Base-by-base conservation (phyloP, 2,888 invertebrate species). In the Tyria jacobaeae region DNA sequence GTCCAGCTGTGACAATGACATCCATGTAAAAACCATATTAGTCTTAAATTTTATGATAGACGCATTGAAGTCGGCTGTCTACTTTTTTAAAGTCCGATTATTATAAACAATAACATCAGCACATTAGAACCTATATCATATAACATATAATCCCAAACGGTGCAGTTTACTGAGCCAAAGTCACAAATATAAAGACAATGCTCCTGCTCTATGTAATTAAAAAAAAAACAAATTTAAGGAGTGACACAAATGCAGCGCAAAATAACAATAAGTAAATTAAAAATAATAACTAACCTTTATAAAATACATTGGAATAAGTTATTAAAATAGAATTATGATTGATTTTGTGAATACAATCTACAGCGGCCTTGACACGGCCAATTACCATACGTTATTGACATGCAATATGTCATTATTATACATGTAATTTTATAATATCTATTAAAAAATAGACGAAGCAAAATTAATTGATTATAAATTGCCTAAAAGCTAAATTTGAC, bases 281-380 rank as follows among this genome's bases (percentile, higher is more conserved):
- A 10, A 44, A 44, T 21, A 44, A 44, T 6, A 51, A 2, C 21
- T 15, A 34, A 41, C 50, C 57, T 57, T 58, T 34, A 58, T 24
- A 21, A 9, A 15, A 37, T 2, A 27, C 10, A 24, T 34, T 7
- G n/a, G 17, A 41, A n/a, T 51, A 14, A 24, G 44, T 34, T 21
- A 62, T 34, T 34, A 35, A 60, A 68, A 59, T 63, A 49, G 44
- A 39, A 69, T 66, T 54, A 48, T 66, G 64, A 37, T 74, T 63
- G 53, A 14, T 56, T 57, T 59, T 62, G 49, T 52, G 65, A 75
- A 65, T 49, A 52, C 52, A 65, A 68, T 75, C 50, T 48, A 57
- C 44, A 53, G 31, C 24, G 75, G 52, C 73, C 75, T 62, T 74
- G 75, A 68, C 48, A 51, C 10, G 49, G 39, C 25, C 51, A 72